Percentiles rank a stretch among this genome's conserved stretches.
Conservation (phyloP, 2,888 invertebrate species). For the Fissipunctia ypsillon region DNA sequence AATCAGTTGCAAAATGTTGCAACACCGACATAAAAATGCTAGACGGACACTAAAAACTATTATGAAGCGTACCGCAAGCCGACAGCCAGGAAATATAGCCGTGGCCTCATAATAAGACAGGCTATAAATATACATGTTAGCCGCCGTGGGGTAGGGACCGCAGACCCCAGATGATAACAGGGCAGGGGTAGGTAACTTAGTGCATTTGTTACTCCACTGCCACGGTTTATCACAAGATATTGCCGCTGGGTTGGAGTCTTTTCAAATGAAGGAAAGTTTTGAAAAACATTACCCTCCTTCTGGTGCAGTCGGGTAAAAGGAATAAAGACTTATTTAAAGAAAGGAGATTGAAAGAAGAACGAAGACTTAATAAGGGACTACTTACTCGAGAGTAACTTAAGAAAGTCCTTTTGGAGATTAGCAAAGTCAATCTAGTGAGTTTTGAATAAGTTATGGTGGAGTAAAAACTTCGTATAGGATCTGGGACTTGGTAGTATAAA, state of each 20-base stretch:
- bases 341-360: no score
- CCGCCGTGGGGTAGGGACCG: slow-evolving; percentile 53
- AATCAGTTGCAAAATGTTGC: slow-evolving; percentile 45
- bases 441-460: no score
- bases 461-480: no score
- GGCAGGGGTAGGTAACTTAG: slow-evolving; percentile 31
- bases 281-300: no score
- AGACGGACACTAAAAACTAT: slow-evolving; percentile 65
- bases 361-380: not conserved
- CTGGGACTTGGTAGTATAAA: no score
- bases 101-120: slow-evolving; percentile 75
- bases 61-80: slow-evolving; percentile 68
- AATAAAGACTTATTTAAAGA: not conserved
- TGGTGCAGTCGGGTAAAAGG: no score
- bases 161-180: slow-evolving; percentile 54
- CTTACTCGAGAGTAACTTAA: not conserved
- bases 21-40: slow-evolving; percentile 55
- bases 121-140: slow-evolving; percentile 79
- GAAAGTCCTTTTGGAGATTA: not conserved
- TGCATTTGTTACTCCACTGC: slow-evolving; percentile 51
- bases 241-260: not conserved
- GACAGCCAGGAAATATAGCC: slow-evolving; percentile 69
- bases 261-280: slow-evolving; percentile 1
- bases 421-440: not conserved
- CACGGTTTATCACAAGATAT: slow-evolving; percentile 30